Percentiles rank a stretch among this genome's conserved stretches.
Conservation (phyloP, 2,888 invertebrate genomes). For the Callosobruchus maculatus region DNA sequence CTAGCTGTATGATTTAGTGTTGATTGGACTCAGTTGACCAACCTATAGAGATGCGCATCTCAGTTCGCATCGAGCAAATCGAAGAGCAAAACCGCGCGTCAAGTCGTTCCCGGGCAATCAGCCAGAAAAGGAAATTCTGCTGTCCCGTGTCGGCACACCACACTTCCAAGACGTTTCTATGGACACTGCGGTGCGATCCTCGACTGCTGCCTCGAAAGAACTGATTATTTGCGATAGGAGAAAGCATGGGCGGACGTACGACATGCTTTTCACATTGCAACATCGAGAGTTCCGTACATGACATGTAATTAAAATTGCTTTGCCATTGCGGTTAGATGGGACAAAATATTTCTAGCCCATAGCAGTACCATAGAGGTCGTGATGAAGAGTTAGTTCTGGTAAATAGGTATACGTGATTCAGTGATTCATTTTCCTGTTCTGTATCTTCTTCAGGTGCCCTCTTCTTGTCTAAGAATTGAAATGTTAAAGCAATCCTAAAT, state of each 20-base stretch:
- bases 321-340: background rate
- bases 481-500: too few species aligned
- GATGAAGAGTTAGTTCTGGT: too few species aligned
- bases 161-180: constrained; percentile 36
- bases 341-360: background rate
- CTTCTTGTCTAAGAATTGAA: too few species aligned
- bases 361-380: too few species aligned
- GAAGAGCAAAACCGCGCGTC: background rate
- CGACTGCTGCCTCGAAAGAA: constrained; percentile 36
- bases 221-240: constrained; percentile 30
- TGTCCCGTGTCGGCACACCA: constrained; percentile 29
- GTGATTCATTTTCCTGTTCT: too few species aligned
- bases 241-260: background rate
- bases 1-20: too few species aligned
- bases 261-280: background rate
- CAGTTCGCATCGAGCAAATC: background rate
- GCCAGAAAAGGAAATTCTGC: constrained; percentile 23
- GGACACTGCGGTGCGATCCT: constrained; percentile 21
- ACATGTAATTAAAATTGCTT: background rate
- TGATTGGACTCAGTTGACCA: background rate
- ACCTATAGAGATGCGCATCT: background rate
- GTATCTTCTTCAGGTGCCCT: too few species aligned
- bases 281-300: background rate
- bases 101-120: constrained; percentile 20
- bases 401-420: too few species aligned